Percentiles rank a stretch among this genome's conserved stretches.
Evolutionary conservation across 2,797 vertebrate species (phyloP).

Genomic region (Leuciscus waleckii): DNA sequence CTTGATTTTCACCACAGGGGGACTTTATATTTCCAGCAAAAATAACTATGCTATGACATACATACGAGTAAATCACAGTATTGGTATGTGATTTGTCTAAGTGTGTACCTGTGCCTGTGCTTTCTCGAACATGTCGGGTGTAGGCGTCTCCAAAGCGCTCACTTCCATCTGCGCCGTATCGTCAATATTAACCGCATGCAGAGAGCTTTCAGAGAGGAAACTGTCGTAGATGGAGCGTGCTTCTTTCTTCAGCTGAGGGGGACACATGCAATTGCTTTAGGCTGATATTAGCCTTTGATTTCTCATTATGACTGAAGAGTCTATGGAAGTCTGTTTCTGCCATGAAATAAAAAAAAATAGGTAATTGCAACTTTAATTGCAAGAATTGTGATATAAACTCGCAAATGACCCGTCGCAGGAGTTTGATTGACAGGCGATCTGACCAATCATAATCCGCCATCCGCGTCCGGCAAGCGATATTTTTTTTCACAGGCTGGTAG

Average conservation of each 20-base stretch:
- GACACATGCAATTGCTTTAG: neutral
- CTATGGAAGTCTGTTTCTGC: neutral
- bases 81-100: neutral
- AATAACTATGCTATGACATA: neutral
- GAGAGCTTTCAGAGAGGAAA: constrained; percentile 82
- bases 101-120: constrained; percentile 83
- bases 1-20: no score
- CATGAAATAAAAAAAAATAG: neutral
- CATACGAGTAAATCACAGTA: neutral
- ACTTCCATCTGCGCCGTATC: constrained; percentile 83
- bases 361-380: neutral
- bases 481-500: no score
- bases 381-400: no score
- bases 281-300: neutral
- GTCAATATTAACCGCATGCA: constrained; percentile 86
- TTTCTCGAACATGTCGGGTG: constrained; percentile 81
- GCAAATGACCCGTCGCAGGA: no score
- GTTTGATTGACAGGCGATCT: no score
- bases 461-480: no score
- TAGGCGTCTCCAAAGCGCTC: constrained; percentile 78
- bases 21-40: neutral
- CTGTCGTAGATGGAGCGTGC: constrained; percentile 81
- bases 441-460: no score
- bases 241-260: constrained; percentile 75
- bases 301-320: neutral